Conservation (phyloP, 53 echinoderm and acorn worm species). For the Temnopleurus reevesii region DNA sequence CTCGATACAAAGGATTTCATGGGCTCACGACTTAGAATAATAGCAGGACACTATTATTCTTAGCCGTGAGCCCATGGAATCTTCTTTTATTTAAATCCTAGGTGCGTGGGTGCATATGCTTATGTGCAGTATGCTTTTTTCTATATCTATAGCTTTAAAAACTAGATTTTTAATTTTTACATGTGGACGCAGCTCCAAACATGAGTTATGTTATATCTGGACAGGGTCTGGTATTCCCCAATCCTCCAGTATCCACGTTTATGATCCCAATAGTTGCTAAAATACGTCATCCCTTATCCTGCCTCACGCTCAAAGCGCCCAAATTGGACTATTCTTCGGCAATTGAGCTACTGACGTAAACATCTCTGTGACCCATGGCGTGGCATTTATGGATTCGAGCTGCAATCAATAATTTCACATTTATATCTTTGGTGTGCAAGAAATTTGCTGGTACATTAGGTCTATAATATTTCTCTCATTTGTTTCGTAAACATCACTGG, state of each 20-base stretch:
- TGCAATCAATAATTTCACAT: slow-evolving; percentile 25
- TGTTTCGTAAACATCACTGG: no score
- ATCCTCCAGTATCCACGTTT: neutral
- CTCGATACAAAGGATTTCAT: no score
- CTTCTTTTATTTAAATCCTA: no score
- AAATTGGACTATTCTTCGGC: neutral
- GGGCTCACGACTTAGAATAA: no score
- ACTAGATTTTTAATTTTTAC: no score
- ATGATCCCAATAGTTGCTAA: neutral
- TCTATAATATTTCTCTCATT: neutral
- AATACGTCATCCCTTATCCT: slow-evolving; percentile 6
- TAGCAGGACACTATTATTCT: no score
- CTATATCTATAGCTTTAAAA: no score
- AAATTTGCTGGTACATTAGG: slow-evolving; percentile 21
- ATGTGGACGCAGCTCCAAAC: neutral
- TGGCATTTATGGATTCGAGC: neutral
- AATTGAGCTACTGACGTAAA: slow-evolving; percentile 6
- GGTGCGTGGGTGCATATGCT: no score
- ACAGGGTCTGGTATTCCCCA: neutral
- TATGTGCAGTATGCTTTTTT: no score
- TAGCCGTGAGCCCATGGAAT: no score
- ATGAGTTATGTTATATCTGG: neutral
- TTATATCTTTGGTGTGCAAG: neutral
- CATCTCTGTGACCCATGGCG: neutral
- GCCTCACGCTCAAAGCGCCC: neutral